These are phyloP conservation scores for Podarcis raffonei DNA, from an alignment of 2,113 vertebrate genomes.

Conservation along the genomic window DNA sequence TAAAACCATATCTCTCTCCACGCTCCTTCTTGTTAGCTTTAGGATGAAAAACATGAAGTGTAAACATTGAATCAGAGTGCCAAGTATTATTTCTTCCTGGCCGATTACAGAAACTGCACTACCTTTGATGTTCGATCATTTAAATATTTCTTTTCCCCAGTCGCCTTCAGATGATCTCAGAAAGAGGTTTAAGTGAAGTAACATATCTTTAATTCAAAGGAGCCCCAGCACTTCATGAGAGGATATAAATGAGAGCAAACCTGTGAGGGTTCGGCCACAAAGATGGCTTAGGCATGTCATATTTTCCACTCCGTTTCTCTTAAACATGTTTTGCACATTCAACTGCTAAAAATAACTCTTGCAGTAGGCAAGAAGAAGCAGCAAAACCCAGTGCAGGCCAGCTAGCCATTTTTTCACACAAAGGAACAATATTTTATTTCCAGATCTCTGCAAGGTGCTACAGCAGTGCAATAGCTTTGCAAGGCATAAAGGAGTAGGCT, in stretches of 20 bases:
- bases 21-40: conserved; percentile 12
- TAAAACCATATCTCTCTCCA: conserved; percentile 3
- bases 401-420: not conserved
- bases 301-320: conserved; percentile 73
- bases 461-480: not conserved
- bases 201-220: conserved; percentile 57
- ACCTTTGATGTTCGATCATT: conserved; percentile 20
- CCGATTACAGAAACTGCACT: conserved; percentile 19
- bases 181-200: conserved; percentile 42
- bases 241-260: conserved; percentile 56
- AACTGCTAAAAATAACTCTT: conserved; percentile 63
- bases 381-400: conserved; percentile 31
- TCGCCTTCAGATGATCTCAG: conserved; percentile 11
- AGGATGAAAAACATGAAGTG: conserved; percentile 43
- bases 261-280: conserved; percentile 21
- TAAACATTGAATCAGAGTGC: conserved; percentile 46
- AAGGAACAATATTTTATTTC: not conserved
- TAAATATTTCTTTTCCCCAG: conserved; percentile 48
- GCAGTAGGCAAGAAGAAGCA: conserved; percentile 33
- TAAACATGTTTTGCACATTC: conserved; percentile 61
- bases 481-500: not conserved
- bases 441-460: not conserved
- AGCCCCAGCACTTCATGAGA: not conserved
- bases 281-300: conserved; percentile 59
- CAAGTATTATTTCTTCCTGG: conserved; percentile 39